These are phyloP conservation scores for Drosophila setifemur DNA, from an alignment of 1,140 invertebrate genomes.

Conservation along the genomic window DNA sequence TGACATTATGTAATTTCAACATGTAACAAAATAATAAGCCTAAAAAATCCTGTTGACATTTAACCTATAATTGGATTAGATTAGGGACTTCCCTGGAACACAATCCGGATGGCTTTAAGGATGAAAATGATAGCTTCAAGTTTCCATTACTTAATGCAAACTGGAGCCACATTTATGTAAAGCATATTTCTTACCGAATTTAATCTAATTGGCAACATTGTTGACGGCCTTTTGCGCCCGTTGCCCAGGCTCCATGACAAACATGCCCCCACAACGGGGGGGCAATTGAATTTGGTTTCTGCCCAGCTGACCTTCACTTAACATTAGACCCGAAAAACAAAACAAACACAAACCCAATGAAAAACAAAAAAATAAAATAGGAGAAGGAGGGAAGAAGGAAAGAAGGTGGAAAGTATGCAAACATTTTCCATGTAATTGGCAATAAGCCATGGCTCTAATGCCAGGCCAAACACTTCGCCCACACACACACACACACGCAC, in stretches of 20 bases:
- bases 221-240: background rate
- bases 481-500: conserved; percentile 27
- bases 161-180: background rate
- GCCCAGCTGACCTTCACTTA: conserved; percentile 57
- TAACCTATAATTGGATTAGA: too few relatives aligned
- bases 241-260: conserved; percentile 22
- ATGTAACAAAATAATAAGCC: too few relatives aligned
- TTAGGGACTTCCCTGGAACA: too few relatives aligned
- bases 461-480: conserved; percentile 22
- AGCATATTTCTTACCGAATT: background rate
- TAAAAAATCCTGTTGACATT: too few relatives aligned
- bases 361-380: conserved; percentile 12
- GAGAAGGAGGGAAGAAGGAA: background rate
- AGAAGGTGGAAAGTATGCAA: conserved; percentile 40
- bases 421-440: conserved; percentile 63
- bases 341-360: conserved; percentile 25
- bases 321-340: conserved; percentile 37
- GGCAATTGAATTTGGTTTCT: conserved; percentile 21
- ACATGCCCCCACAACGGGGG: conserved; percentile 23
- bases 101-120: too few relatives aligned
- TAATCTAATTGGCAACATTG: background rate
- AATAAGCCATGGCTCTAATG: conserved; percentile 55
- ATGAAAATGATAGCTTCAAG: too few relatives aligned
- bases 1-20: too few relatives aligned
- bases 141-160: background rate